These are phyloP conservation scores for Eurystomus glaucurus DNA, from an alignment of 2,797 vertebrate species.

Conservation along the genomic window DNA sequence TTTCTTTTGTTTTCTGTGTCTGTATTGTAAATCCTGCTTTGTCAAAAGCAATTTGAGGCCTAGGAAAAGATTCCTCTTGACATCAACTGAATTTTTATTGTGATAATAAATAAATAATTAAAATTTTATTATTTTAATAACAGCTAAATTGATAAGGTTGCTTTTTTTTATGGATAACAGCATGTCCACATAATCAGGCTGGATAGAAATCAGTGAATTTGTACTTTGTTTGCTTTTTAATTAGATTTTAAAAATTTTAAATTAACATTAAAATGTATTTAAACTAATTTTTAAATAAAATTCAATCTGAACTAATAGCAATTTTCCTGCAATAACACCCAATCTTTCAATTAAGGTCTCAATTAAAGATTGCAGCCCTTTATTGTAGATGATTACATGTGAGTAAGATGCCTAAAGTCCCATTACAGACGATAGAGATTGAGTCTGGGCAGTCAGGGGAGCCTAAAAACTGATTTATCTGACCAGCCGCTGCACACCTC, in stretches of 20 bases:
- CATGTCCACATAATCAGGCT: not conserved
- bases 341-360: not conserved
- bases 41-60: slow-evolving; percentile 27
- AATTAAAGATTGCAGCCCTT: not conserved
- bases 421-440: fast-evolving
- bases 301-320: not conserved
- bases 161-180: not conserved
- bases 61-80: not conserved
- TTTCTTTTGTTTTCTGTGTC: not conserved
- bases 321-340: not conserved
- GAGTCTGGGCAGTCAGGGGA: not conserved
- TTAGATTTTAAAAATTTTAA: not conserved
- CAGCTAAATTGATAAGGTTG: not conserved
- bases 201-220: not conserved
- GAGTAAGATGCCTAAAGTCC: not conserved
- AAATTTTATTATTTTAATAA: not conserved
- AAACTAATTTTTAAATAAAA: not conserved
- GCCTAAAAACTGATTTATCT: not conserved
- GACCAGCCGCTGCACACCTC: not conserved
- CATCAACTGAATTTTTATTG: not conserved
- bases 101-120: not conserved
- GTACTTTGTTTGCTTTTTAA: not conserved
- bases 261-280: not conserved
- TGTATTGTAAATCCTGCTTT: not conserved
- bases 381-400: not conserved